These are phyloP conservation scores for Agrypnus murinus DNA, from an alignment of 2,888 invertebrate genomes.

Conservation along the genomic window DNA sequence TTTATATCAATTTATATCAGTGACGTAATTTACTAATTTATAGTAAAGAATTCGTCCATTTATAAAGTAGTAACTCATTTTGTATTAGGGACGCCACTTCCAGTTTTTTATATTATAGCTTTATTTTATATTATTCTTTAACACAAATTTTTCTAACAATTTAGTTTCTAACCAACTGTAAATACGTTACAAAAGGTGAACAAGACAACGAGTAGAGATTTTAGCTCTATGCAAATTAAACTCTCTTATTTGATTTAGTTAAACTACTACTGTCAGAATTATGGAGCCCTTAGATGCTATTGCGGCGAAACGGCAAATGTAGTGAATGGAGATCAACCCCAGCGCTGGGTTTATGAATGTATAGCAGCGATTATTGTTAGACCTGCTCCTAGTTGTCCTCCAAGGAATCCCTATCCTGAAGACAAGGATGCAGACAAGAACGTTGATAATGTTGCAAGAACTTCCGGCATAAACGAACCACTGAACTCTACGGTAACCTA, in stretches of 20 bases:
- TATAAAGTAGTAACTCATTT: no score
- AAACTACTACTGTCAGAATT: constrained; percentile 67
- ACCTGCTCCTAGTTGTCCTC: constrained; percentile 58
- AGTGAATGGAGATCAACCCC: constrained; percentile 66
- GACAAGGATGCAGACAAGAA: constrained; percentile 28
- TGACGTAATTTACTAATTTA: no score
- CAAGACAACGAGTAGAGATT: not conserved
- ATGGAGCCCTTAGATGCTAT: constrained; percentile 67
- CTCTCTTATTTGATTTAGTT: constrained; percentile 54
- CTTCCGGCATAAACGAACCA: not conserved
- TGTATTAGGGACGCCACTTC: no score
- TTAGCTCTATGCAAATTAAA: constrained; percentile 25
- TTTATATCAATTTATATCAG: no score
- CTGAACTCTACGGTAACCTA: constrained; percentile 13
- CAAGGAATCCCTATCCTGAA: constrained; percentile 57
- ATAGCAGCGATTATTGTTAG: constrained; percentile 62
- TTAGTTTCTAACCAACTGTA: no score
- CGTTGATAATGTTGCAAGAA: not conserved
- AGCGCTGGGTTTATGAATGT: constrained; percentile 64
- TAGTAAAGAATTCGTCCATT: no score
- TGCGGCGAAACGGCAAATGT: constrained; percentile 66
- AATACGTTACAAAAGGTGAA: constrained; percentile 3
- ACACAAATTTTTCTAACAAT: no score
- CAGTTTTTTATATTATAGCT: no score
- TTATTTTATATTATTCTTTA: no score